Conservation (phyloP, 2,888 invertebrate species). For the Amphipoea lucens region DNA sequence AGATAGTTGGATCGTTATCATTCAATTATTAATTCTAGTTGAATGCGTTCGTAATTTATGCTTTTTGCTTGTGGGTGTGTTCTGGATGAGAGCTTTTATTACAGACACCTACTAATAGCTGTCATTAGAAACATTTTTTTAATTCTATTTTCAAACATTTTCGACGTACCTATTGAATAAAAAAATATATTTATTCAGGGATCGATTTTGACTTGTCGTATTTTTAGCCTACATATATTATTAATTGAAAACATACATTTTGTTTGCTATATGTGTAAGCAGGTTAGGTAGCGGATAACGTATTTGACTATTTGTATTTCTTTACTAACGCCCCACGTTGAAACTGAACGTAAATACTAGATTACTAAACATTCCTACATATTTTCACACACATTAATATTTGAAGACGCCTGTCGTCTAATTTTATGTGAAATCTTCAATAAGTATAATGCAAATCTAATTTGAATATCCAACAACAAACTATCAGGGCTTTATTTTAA, state of each 20-base stretch:
- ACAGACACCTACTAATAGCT: too few species aligned
- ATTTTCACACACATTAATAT: too few species aligned
- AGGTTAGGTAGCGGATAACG: neutral
- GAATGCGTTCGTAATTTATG: constrained; percentile 31
- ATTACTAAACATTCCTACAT: neutral
- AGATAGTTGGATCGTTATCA: constrained; percentile 47
- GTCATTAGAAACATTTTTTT: neutral
- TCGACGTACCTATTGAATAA: neutral
- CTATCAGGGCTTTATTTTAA: neutral
- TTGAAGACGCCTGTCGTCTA: neutral
- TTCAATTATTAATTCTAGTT: constrained; percentile 32
- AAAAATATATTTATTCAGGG: neutral
- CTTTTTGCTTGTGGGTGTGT: neutral
- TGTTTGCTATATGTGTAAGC: neutral
- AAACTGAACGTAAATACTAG: neutral
- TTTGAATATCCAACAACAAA: constrained; percentile 9
- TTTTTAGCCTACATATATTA: neutral
- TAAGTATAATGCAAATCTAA: neutral
- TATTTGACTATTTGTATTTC: neutral
- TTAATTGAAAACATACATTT: neutral
- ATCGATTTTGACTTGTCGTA: neutral
- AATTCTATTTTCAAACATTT: neutral
- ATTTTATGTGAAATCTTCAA: neutral
- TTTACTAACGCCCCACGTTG: neutral
- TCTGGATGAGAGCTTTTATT: constrained; percentile 15